Evolutionary conservation across 2,113 vertebrate species (phyloP), one percentile per base, ranked within the genome.

Genomic region (Peromyscus californicus): DNA sequence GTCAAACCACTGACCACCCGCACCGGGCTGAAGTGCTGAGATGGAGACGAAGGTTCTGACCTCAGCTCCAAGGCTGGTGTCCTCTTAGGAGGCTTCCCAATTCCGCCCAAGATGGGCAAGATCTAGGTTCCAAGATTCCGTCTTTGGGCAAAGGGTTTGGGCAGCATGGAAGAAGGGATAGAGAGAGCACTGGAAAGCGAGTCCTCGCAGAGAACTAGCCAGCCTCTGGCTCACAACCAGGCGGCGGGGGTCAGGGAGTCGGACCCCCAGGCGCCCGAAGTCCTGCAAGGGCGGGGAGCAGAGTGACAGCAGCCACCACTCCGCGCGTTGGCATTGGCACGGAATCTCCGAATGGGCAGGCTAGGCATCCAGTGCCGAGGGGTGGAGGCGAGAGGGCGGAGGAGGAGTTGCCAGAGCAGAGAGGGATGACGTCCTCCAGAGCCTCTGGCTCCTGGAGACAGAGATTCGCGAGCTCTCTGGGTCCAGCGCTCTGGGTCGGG

Each of bases 361-460:
- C 94, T 85, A 33, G 59, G 31, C 88, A 3, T 57, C 74, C 13
- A 79, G 67, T 65, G 39, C 83, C 0, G 59, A 83, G 84, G 95
- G 76, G 95, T 63, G 95, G 93, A 75, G 75, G 96, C 84, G 5
- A 88, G 69, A 78, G 39, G 85, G 82, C 13, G 96, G 95, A 96
- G 95, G 95, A 91, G 95, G 96, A 95, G 97, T 86, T 95, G 96
- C 79, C 9, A 19, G 74, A 95, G 91, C 83, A 7, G 48, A 90
- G 79, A 96, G 59, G 94, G 79, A 98, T 97, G 97, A 97, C 97
- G 96, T 98, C 91, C 98, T 97, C 79, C n/a, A 3, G 91, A 33
- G 86, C 94, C 89, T 48, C 5, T 1, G 63, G 83, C 95, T 97
- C 89, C 0, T 8, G 12, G 96, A 96, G 92, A 95, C 84, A 1